Conservation (phyloP, 1,140 invertebrate genomes). For the Drosophila subpulchrella region DNA sequence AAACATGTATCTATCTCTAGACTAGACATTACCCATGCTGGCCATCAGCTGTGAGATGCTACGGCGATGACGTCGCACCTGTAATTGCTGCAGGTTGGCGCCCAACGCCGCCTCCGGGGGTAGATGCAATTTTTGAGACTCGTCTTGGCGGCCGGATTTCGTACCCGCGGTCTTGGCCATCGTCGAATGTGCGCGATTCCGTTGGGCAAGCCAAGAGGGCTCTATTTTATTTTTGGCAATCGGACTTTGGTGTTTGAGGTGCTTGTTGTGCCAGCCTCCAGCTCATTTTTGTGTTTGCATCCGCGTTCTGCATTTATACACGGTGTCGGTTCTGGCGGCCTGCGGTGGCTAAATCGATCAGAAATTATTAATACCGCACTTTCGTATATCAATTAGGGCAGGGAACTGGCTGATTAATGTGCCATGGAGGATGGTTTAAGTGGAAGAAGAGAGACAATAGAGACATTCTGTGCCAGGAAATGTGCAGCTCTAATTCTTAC, state of each 20-base stretch:
- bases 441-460: not conserved
- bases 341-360: slow-evolving; percentile 57
- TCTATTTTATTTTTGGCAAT: slow-evolving; percentile 60
- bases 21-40: slow-evolving; percentile 73
- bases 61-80: slow-evolving; percentile 78
- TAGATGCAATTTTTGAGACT: slow-evolving; percentile 40
- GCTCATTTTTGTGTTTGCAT: slow-evolving; percentile 32
- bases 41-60: slow-evolving; percentile 84
- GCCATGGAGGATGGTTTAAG: not conserved
- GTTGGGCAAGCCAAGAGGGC: slow-evolving; percentile 13
- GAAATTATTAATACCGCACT: slow-evolving; percentile 38
- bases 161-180: slow-evolving; percentile 12
- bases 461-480: not conserved
- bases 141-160: not conserved
- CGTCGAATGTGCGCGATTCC: slow-evolving; percentile 7
- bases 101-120: slow-evolving; percentile 15
- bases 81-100: slow-evolving; percentile 34
- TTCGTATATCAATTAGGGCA: slow-evolving; percentile 23
- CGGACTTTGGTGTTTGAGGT: slow-evolving; percentile 51
- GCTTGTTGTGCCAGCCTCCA: slow-evolving; percentile 15
- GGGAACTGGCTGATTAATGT: slow-evolving; percentile 22
- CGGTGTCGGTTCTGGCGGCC: slow-evolving; percentile 15
- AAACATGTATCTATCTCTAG: not conserved
- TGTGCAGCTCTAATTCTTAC: no score
- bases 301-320: slow-evolving; percentile 22